Evolutionary conservation across 1,140 invertebrate genomes (phyloP).

Genomic region (Micrasema longulum): DNA sequence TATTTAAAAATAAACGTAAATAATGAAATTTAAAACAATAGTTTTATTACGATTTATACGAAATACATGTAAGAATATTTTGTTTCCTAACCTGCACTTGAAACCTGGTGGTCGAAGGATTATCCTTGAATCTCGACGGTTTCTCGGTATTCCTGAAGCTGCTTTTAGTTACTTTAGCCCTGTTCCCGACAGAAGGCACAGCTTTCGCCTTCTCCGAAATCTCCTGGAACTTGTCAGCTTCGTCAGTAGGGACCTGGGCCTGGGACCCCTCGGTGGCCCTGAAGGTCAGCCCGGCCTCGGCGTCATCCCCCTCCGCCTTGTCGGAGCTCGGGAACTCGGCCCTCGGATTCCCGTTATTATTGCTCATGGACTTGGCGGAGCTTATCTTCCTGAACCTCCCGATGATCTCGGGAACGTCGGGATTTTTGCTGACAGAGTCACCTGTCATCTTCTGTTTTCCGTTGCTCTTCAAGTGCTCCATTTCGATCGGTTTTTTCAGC

Average conservation of each 20-base stretch:
- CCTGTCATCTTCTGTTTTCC: conserved; percentile 19
- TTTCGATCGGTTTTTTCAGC: conserved; percentile 36
- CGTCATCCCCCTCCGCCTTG: conserved; percentile 56
- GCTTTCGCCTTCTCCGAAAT: conserved; percentile 52
- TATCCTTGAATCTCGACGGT: conserved; percentile 70
- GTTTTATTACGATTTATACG: too few relatives aligned
- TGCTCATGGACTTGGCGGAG: conserved; percentile 68
- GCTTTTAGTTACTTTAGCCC: conserved; percentile 65
- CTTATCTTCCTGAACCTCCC: conserved; percentile 67
- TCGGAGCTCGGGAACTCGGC: conserved; percentile 57
- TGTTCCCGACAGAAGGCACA: conserved; percentile 50
- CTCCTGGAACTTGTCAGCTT: conserved; percentile 55
- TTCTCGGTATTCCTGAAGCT: conserved; percentile 73
- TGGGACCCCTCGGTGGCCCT: conserved; percentile 56
- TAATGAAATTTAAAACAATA: too few relatives aligned
- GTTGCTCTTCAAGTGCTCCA: conserved; percentile 35
- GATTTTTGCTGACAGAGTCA: conserved; percentile 15
- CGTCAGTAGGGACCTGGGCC: conserved; percentile 57
- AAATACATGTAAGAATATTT: too few relatives aligned
- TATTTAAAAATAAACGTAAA: too few relatives aligned
- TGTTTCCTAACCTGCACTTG: conserved; percentile 65
- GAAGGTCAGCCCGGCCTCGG: conserved; percentile 62
- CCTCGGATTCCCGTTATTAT: conserved; percentile 64
- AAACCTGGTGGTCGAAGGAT: conserved; percentile 70
- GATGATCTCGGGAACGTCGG: conserved; percentile 62